A percentile compares a stretch with the other conserved stretches of the same genome.
phyloP scores from a whole-genome alignment of 2,113 vertebrate genomes.

The Callaeas wilsoni region DNA sequence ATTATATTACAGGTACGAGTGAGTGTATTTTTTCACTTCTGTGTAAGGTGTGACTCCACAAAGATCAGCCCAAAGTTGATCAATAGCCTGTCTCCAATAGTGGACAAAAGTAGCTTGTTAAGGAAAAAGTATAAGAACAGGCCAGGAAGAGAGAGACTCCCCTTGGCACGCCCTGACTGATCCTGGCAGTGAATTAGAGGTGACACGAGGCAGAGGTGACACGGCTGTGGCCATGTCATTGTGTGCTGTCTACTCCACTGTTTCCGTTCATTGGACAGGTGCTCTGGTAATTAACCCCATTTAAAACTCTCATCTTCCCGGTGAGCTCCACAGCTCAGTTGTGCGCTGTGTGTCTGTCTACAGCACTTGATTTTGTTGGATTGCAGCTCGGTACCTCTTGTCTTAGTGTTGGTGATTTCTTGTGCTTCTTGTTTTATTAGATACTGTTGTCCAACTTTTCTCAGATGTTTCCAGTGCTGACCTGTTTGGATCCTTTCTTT shows the following conservation, averaged over 20 bases:
- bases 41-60: neutral
- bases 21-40: neutral
- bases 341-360: neutral
- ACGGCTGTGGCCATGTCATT: accelerated
- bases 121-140: neutral
- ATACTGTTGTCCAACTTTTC: accelerated
- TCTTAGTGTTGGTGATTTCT: neutral
- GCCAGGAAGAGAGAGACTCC: neutral
- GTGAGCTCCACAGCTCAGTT: neutral
- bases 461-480: neutral
- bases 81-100: neutral
- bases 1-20: neutral
- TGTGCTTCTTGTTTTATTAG: neutral
- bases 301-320: neutral
- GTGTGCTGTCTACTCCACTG: neutral
- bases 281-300: neutral
- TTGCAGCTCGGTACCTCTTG: neutral
- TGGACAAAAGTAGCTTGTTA: no score
- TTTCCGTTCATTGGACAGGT: neutral
- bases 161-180: neutral
- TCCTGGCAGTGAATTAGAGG: neutral
- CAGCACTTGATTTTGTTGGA: neutral
- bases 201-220: neutral
- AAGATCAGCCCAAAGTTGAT: neutral
- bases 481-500: neutral